Percentiles rank a stretch among this genome's conserved stretches.
Conservation (phyloP, 2,888 invertebrate genomes). For the Ariolimax columbianus region DNA sequence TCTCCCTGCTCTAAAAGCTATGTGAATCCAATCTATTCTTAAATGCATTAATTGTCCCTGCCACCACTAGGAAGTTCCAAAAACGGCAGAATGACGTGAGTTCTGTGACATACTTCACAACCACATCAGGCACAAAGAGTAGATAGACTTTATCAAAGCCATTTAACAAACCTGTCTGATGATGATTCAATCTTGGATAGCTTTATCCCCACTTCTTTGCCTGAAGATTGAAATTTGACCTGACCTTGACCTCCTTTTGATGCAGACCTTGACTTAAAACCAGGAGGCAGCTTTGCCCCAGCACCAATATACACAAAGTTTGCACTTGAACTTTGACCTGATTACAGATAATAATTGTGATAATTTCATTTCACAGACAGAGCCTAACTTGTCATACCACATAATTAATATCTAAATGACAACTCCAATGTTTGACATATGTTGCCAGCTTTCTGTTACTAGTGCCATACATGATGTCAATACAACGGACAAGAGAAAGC, state of each 20-base stretch:
- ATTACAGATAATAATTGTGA: neutral
- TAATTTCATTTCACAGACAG: neutral
- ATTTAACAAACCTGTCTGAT: constrained; percentile 26
- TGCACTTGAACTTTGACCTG: constrained; percentile 76
- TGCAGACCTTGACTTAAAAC: constrained; percentile 57
- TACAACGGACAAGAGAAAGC: too few relatives aligned
- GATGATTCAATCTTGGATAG: neutral
- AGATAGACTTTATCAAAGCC: neutral
- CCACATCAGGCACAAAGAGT: too few relatives aligned
- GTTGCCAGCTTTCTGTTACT: too few relatives aligned
- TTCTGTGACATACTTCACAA: too few relatives aligned
- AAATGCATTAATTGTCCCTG: too few relatives aligned
- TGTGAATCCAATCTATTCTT: too few relatives aligned
- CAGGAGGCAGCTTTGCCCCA: constrained; percentile 73
- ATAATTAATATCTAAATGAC: too few relatives aligned
- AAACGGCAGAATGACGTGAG: too few relatives aligned
- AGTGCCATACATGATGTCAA: too few relatives aligned
- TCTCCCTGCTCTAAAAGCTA: too few relatives aligned
- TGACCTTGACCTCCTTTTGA: constrained; percentile 56
- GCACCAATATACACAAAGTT: constrained; percentile 77
- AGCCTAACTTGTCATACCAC: neutral
- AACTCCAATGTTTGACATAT: too few relatives aligned
- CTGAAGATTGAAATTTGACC: constrained; percentile 60
- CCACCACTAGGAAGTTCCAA: too few relatives aligned
- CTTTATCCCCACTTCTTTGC: constrained; percentile 18